Evolutionary conservation across 1,140 invertebrate genomes (phyloP).

Genomic region (Centruroides sculpturatus): DNA sequence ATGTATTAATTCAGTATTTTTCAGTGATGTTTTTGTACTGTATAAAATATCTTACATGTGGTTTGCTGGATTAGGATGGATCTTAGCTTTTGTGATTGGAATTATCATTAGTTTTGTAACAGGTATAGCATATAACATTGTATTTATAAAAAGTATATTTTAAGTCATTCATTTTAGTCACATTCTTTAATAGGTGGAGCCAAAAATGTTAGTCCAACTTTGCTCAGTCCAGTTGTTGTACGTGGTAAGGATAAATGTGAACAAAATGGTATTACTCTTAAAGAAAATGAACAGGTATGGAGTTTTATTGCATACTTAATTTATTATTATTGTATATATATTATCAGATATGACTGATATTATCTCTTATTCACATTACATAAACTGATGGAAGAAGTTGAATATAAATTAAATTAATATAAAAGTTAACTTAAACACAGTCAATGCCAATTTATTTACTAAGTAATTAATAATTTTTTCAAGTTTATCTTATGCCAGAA

Average conservation of each 20-base stretch:
- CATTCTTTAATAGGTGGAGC: conserved; percentile 1
- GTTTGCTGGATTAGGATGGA: conserved; percentile 54
- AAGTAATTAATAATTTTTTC: no score
- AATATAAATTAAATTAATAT: no score
- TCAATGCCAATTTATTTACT: no score
- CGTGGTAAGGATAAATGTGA: not conserved
- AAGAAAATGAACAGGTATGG: no score
- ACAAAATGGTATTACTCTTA: no score
- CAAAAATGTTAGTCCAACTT: not conserved
- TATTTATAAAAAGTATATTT: not conserved
- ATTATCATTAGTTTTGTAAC: conserved; percentile 35
- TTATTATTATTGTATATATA: no score
- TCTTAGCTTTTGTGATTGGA: conserved; percentile 48
- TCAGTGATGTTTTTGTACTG: conserved; percentile 22
- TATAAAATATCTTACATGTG: conserved; percentile 79
- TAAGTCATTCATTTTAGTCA: not conserved
- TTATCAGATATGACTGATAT: no score
- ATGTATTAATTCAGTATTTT: not conserved
- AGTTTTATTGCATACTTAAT: no score
- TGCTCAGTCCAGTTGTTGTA: conserved; percentile 8
- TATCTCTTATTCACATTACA: no score
- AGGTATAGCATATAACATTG: conserved; percentile 16
- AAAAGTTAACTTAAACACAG: no score
- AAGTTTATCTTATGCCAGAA: no score
- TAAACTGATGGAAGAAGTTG: no score